A percentile compares a stretch with the other conserved stretches of the same genome.
phyloP scores from a whole-genome alignment of 2,797 vertebrate genomes.

The Nannoperca australis region DNA sequence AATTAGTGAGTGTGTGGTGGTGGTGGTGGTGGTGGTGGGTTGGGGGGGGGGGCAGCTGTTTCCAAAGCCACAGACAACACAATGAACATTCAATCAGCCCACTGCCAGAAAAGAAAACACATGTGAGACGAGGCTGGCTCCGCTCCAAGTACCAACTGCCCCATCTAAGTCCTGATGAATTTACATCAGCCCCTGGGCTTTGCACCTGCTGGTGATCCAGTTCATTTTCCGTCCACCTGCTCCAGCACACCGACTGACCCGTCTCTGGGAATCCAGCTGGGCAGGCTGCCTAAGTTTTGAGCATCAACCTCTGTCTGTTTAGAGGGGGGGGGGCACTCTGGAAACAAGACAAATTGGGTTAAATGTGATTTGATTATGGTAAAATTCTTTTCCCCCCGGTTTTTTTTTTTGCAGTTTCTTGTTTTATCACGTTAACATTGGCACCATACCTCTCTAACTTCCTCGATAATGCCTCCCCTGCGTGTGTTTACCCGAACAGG shows the following conservation, averaged over 20 bases:
- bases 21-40: not conserved
- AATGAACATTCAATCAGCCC: slow-evolving; percentile 79
- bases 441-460: slow-evolving; percentile 10
- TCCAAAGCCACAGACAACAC: slow-evolving; percentile 81
- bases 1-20: slow-evolving; percentile 62
- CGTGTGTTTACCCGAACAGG: slow-evolving; percentile 45
- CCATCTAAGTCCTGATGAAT: slow-evolving; percentile 82
- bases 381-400: not conserved
- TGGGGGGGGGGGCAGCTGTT: slow-evolving; percentile 27
- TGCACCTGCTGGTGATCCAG: slow-evolving; percentile 84
- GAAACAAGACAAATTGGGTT: slow-evolving; percentile 41
- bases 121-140: slow-evolving; percentile 76
- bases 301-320: slow-evolving; percentile 48
- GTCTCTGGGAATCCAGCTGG: slow-evolving; percentile 63
- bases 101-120: slow-evolving; percentile 78
- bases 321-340: slow-evolving; percentile 21
- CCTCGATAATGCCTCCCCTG: slow-evolving; percentile 13
- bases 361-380: slow-evolving; percentile 32
- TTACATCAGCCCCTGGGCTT: slow-evolving; percentile 81
- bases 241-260: slow-evolving; percentile 73
- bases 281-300: slow-evolving; percentile 55
- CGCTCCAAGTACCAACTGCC: slow-evolving; percentile 78
- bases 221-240: slow-evolving; percentile 83
- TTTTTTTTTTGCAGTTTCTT: not conserved
- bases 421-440: not conserved